Base-by-base conservation (phyloP, 2,113 vertebrate species). In the Pseudorectes ferrugineus region DNA sequence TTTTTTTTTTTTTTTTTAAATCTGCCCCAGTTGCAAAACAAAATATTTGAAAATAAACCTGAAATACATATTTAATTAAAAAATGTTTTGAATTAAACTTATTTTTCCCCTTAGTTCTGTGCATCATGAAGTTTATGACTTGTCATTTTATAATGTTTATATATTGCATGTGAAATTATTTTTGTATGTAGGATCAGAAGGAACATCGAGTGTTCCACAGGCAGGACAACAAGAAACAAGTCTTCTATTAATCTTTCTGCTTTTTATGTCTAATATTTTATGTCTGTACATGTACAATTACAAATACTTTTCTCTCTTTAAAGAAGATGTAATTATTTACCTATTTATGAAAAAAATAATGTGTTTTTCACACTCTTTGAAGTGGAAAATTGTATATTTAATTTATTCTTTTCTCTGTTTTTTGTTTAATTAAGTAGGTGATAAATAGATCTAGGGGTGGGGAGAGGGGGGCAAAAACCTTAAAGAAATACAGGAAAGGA, bases 381-480 rank as follows among this genome's bases (percentile, higher is more conserved):
- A 75, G 23, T 36, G 6, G 16, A 72, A 89, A 86, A 66, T 48
- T 65, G 10, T 58, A 0, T 31, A 21, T 48, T 84, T 49, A 20
- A 5, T 42, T 71, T 35, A 23, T 31, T 59, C 2, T 84, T 72
- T 63, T 23, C 8, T 57, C 11, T 68, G 0, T 40, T 55, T 78
- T 49, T 28, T 67, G 11, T 85, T 85, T 23, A 33, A 46, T 79
- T 43, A 10, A 71, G 4, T 74, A 58, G 10, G 3, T 25, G 28
- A 35, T 93, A 70, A 86, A 75, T 21, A 48, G 42, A 77, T 66
- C 5, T 36, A 18, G 6, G 22, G 6, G 1, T 25, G 9, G 8
- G 11, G 19, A 5, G 3, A 5, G 8, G 1, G 10, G 1, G 16
- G 22, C 6, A 35, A 21, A 43, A 77, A 21, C 18, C 11, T 48